A percentile compares a stretch with the other conserved stretches of the same genome.
phyloP scores from a whole-genome alignment of 2,797 vertebrate genomes.

The Phoeniculus purpureus region DNA sequence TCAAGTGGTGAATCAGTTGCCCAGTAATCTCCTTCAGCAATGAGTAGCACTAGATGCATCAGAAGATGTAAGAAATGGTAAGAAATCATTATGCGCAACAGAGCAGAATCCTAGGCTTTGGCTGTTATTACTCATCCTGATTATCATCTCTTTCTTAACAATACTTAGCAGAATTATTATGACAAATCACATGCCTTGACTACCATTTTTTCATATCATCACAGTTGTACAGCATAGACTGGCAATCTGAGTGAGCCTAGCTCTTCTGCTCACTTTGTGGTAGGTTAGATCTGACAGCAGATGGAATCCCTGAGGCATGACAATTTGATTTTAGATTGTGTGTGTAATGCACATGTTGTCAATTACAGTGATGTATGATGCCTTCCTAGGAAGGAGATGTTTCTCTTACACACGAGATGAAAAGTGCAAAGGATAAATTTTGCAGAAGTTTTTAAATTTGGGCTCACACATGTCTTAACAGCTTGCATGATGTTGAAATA shows the following conservation, averaged over 20 bases:
- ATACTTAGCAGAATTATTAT: not conserved
- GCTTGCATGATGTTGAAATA: not conserved
- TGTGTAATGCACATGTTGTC: not conserved
- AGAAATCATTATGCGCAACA: not conserved
- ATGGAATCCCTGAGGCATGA: constrained; percentile 22
- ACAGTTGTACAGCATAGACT: not conserved
- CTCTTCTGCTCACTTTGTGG: not conserved
- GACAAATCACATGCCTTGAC: not conserved
- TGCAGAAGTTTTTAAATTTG: not conserved
- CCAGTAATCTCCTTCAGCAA: not conserved
- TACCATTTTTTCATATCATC: not conserved
- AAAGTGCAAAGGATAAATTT: constrained; percentile 28
- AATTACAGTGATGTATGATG: constrained; percentile 6
- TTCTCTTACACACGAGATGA: constrained; percentile 16
- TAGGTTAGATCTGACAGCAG: constrained; percentile 32
- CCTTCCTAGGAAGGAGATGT: constrained; percentile 35
- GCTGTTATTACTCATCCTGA: not conserved
- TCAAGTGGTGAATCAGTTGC: not conserved
- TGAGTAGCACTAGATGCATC: not conserved
- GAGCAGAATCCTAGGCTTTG: not conserved
- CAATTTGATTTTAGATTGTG: constrained; percentile 47
- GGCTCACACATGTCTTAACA: not conserved
- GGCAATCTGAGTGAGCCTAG: not conserved
- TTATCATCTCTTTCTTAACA: not conserved
- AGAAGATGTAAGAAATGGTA: not conserved